Base-by-base conservation (phyloP, 1,140 invertebrate species). In the Hycleus cichorii region DNA sequence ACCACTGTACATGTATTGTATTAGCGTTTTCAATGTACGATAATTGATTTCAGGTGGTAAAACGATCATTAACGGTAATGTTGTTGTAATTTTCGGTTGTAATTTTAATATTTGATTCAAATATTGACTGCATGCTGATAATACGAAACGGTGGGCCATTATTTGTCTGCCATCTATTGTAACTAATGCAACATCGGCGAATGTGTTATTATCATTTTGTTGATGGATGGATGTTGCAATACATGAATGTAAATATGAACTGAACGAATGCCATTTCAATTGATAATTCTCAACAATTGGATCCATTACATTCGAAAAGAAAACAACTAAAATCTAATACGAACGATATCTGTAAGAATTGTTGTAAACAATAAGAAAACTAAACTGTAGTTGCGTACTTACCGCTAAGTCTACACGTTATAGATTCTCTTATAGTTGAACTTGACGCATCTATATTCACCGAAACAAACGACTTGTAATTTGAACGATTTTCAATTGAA, bases 1-100 rank as follows among this genome's bases (percentile, higher is more conserved):
- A 2, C 89, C 89, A 72, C 79, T 72, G 74, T 91, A 90, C 87
- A 91, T 91, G 69, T 91, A 91, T 67, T 90, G 86, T n/a, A 90
- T 83, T 1, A 91, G 76, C 49, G 88, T 87, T 70, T 88, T 87
- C 52, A 91, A 74, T 2, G 88, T 88, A 57, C 85, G 82, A 52
- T 88, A 86, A 12, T 83, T 86, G 49, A 90, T 86, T 69, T 90
- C 88, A 0, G 87, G 85, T 4, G 90, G 89, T 43, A 95, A 76
- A 25, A 95, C 86, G 43, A 89, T 80, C 54, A 87, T 83, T 10
- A 90, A 72, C 24, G 83, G 60, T 77, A 80, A 4, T 75, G 75
- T 54, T 78, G 69, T 77, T 78, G 70, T 71, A 76, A 75, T 70
- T 79, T 75, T 80, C 74, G 77, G 74, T 80, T 69, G 63, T 62